Evolutionary conservation across 2,113 vertebrate species (phyloP).

Genomic region (Crotalus viridis): DNA sequence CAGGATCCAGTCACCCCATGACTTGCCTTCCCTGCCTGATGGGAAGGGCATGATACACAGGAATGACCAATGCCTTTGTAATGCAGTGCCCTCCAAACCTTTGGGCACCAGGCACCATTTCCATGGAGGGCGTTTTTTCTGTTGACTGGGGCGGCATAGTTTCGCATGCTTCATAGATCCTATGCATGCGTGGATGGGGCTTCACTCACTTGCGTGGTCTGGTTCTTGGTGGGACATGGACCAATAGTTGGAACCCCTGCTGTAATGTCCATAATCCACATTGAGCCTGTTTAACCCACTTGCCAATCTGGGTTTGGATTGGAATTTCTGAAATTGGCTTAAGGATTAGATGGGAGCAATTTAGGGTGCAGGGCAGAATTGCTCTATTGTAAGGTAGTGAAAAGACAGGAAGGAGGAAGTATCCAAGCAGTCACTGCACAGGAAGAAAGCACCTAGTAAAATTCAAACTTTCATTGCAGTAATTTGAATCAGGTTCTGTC

Average conservation of each 20-base stretch:
- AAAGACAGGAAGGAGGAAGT: constrained; percentile 4
- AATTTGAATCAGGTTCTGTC: constrained; percentile 38
- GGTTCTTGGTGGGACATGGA: too few species aligned
- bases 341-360: not conserved
- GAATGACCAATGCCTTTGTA: not conserved
- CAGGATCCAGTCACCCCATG: not conserved
- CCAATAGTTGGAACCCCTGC: too few species aligned
- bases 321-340: not conserved
- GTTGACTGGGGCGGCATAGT: too few species aligned
- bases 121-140: too few species aligned
- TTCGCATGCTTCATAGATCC: too few species aligned
- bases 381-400: constrained; percentile 9
- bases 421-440: constrained; percentile 31
- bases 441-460: constrained; percentile 47
- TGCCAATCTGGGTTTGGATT: not conserved
- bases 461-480: constrained; percentile 21
- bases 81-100: too few species aligned
- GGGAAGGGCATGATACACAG: not conserved
- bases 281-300: not conserved
- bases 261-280: not conserved
- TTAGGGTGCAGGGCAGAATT: not conserved
- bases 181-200: too few species aligned
- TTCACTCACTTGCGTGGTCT: too few species aligned
- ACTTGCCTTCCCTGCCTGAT: not conserved
- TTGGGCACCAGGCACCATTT: too few species aligned